Base-by-base conservation (phyloP, 2,797 vertebrate species). In the Leptatherina wallacei region DNA sequence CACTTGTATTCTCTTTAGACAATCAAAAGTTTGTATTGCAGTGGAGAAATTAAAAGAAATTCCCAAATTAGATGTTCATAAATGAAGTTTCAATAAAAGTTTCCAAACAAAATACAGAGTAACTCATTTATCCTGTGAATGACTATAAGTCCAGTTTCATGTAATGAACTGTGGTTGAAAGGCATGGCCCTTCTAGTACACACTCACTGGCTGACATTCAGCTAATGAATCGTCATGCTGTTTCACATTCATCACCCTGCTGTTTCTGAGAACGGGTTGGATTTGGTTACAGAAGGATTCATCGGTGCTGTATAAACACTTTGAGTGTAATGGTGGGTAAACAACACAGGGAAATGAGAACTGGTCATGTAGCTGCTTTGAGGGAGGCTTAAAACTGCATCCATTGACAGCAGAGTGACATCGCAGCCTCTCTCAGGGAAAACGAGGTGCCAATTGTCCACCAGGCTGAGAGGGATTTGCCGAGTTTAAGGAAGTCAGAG, bases 201-300 rank as follows among this genome's bases (percentile, higher is more conserved):
- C 85, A 77, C 74, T 91, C 81, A 77, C 78, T 59, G 77, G 77
- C 78, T 91, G 90, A 89, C 91, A 92, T 91, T 90, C 85, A 87
- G 74, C 90, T 89, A 92, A 93, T 92, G 89, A 90, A 87, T 88
- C 33, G 61, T 63, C 73, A 63, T 47, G 69, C 80, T 85, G 51
- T 89, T 89, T 91, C 87, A 58, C 80, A 90, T 91, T 88, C 87
- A 80, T 83, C 81, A 67, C 69, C 87, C 86, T 68, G 77, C 88
- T 90, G 88, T 85, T 86, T 81, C 84, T 75, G 52, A 84, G 86
- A 88, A 87, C 82, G 80, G 66, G 77, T 79, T 78, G 81, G 77
- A 75, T 81, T 73, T 67, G 65, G 72, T 75, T 81, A 57, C 16
- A n/a, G 67, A 60, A 60, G 78, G 83, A 84, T 74, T 84, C 68